Conservation (phyloP, 2,888 invertebrate species). For the Lamellibrachia columna region DNA sequence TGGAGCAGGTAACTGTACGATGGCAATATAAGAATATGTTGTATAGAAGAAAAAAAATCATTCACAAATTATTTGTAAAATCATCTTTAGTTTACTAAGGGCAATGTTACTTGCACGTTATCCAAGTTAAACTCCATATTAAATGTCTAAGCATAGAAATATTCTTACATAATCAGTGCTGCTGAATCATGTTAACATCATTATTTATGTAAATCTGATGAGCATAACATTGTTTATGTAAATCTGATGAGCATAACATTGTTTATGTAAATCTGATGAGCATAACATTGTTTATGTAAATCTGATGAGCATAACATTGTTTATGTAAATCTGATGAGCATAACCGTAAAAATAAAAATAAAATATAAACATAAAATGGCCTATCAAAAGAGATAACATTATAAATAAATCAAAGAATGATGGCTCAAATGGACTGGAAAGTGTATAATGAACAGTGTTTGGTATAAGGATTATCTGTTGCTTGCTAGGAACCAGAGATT, state of each 20-base stretch:
- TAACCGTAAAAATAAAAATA: not conserved
- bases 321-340: not conserved
- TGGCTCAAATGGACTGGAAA: not conserved
- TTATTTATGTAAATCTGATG: no score
- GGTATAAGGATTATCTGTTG: conserved; percentile 6
- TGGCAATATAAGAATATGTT: not conserved
- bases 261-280: no score
- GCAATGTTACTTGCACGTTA: no score
- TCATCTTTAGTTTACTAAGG: not conserved
- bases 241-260: no score
- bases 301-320: no score
- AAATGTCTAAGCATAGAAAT: no score
- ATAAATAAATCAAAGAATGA: not conserved
- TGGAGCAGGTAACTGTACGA: conserved; percentile 75
- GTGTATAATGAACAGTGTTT: not conserved
- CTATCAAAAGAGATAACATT: not conserved
- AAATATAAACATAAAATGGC: not conserved
- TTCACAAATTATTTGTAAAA: not conserved
- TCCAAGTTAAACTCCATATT: no score
- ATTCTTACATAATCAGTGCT: no score
- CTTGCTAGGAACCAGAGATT: conserved; percentile 81
- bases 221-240: no score
- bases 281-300: no score
- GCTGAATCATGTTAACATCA: no score
- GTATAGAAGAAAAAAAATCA: not conserved